Conservation (phyloP, 2,888 invertebrate genomes). For the Dasysyrphus albostriatus region DNA sequence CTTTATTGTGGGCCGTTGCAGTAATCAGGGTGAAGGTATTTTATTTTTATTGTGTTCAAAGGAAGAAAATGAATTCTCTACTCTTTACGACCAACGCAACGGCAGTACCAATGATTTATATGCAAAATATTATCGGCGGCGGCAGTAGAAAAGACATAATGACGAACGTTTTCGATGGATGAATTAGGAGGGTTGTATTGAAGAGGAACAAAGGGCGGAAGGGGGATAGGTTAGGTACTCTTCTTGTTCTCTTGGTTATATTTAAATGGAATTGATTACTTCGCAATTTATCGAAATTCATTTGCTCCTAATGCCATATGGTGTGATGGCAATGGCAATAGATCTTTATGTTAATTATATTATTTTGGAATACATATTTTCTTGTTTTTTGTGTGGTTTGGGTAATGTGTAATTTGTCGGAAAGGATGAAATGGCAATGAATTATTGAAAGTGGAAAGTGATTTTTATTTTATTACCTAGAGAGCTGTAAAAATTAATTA, state of each 20-base stretch:
- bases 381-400: background rate
- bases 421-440: constrained; percentile 20
- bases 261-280: constrained; percentile 68
- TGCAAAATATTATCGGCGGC: constrained; percentile 71
- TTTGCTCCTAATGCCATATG: constrained; percentile 62
- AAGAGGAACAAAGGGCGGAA: background rate
- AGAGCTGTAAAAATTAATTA: constrained; percentile 2
- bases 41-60: constrained; percentile 65
- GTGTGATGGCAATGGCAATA: constrained; percentile 38
- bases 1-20: constrained; percentile 71
- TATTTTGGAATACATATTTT: constrained; percentile 16
- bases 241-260: background rate
- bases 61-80: constrained; percentile 59
- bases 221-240: background rate
- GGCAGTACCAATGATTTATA: constrained; percentile 68
- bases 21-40: constrained; percentile 71
- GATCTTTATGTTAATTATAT: constrained; percentile 36
- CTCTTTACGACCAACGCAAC: background rate
- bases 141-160: constrained; percentile 49
- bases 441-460: constrained; percentile 16
- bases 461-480: background rate
- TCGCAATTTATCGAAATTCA: constrained; percentile 62
- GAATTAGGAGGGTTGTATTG: constrained; percentile 9
- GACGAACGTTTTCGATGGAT: constrained; percentile 60
- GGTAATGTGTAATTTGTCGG: constrained; percentile 38